A percentile compares a stretch with the other conserved stretches of the same genome.
Conservation (phyloP, 2,888 invertebrate genomes). For the Ectropis crepuscularia region DNA sequence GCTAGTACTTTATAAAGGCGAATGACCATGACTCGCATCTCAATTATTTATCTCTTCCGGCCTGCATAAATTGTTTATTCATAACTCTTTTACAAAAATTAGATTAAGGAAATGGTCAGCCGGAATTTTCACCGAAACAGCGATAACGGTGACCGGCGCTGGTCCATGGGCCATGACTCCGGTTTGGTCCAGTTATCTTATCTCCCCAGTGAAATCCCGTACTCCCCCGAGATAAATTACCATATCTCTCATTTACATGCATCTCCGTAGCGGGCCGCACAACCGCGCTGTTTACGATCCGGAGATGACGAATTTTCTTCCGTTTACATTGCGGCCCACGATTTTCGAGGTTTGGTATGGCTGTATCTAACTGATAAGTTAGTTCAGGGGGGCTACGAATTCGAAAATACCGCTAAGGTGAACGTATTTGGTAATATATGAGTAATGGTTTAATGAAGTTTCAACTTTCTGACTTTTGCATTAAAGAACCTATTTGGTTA, state of each 20-base stretch:
- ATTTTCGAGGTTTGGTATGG: conserved; percentile 44
- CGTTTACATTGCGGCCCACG: conserved; percentile 63
- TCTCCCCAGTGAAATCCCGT: conserved; percentile 51
- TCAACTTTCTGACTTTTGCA: too few relatives aligned
- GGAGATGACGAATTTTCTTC: conserved; percentile 82
- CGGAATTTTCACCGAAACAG: conserved; percentile 32
- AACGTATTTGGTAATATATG: too few relatives aligned
- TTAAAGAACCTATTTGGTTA: too few relatives aligned
- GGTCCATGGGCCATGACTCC: conserved; percentile 68
- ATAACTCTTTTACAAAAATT: conserved; percentile 2
- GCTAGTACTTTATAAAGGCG: too few relatives aligned
- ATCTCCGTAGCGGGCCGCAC: conserved; percentile 55
- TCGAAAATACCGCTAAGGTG: too few relatives aligned
- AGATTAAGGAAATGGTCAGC: conserved; percentile 14
- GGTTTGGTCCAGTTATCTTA: conserved; percentile 69
- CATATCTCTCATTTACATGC: conserved; percentile 82
- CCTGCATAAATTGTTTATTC: background rate
- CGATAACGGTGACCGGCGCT: conserved; percentile 34
- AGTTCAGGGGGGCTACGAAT: conserved; percentile 9
- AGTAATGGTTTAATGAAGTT: too few relatives aligned
- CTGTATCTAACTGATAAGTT: conserved; percentile 31
- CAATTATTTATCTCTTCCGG: background rate
- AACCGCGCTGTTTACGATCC: conserved; percentile 73
- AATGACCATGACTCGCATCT: too few relatives aligned
- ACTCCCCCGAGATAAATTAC: conserved; percentile 73